These are phyloP conservation scores for Watsonalla binaria DNA, from an alignment of 2,888 invertebrate genomes.

Conservation along the genomic window DNA sequence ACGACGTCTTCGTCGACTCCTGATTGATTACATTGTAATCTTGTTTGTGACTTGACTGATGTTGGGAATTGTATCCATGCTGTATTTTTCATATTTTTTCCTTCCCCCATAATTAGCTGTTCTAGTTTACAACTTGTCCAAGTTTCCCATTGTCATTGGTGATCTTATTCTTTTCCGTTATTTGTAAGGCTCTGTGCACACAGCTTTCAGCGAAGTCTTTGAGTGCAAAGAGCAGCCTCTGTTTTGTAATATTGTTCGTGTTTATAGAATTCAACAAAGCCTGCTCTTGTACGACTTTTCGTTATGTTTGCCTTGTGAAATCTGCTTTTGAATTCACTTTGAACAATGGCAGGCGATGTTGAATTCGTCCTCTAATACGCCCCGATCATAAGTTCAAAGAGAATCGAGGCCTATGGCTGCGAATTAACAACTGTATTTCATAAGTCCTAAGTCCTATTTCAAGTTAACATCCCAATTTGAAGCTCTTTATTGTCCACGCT, in stretches of 20 bases:
- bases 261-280: too few species aligned
- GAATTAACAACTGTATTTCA: background rate
- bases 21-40: conserved; percentile 75
- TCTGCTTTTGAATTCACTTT: too few species aligned
- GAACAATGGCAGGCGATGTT: too few species aligned
- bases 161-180: background rate
- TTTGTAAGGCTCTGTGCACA: background rate
- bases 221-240: background rate
- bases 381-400: background rate
- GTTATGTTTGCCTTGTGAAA: too few species aligned
- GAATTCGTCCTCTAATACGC: too few species aligned
- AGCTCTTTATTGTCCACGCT: background rate
- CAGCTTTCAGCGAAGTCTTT: background rate
- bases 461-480: background rate
- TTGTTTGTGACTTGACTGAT: conserved; percentile 73
- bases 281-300: too few species aligned
- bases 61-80: conserved; percentile 50
- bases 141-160: background rate
- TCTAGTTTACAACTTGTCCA: conserved; percentile 14
- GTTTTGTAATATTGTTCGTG: too few species aligned
- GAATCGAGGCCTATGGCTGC: background rate
- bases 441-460: background rate
- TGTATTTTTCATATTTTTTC: conserved; percentile 44
- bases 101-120: conserved; percentile 29
- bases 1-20: conserved; percentile 42